phyloP scores from a whole-genome alignment of 1,140 invertebrate genomes.

The Choristoneura fumiferana region DNA sequence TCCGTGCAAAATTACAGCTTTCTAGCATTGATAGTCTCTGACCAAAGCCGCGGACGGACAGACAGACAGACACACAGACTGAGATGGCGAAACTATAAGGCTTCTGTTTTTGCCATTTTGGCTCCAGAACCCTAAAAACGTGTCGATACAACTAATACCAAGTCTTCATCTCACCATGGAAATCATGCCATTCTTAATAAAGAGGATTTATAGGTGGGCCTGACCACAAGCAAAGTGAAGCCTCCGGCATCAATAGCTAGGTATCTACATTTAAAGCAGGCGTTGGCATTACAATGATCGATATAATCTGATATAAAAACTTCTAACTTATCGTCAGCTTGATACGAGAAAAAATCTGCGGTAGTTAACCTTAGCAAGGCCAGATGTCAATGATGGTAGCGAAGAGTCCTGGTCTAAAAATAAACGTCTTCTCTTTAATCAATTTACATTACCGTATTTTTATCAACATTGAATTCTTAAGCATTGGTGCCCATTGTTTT shows the following conservation, averaged over 20 bases:
- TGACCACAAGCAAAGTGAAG: slow-evolving; percentile 11
- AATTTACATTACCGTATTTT: no score
- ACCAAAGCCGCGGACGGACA: no score
- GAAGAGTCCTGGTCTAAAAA: no score
- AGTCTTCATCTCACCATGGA: slow-evolving; percentile 6
- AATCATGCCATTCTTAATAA: not conserved
- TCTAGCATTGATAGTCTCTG: no score
- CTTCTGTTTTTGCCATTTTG: no score
- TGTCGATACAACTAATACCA: not conserved
- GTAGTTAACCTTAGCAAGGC: slow-evolving; percentile 17
- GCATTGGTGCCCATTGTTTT: no score
- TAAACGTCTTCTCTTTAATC: no score
- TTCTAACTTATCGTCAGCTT: slow-evolving; percentile 4
- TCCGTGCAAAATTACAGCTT: no score
- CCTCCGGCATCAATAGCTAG: not conserved
- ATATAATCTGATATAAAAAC: slow-evolving; percentile 16
- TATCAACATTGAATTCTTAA: no score
- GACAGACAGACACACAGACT: no score
- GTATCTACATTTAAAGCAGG: slow-evolving; percentile 9
- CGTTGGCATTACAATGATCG: slow-evolving; percentile 14
- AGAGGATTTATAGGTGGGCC: not conserved
- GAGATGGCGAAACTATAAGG: no score
- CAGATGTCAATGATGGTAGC: not conserved
- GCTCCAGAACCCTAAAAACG: no score
- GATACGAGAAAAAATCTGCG: slow-evolving; percentile 11